Percentiles rank a stretch among this genome's conserved stretches.
Evolutionary conservation across 2,113 vertebrate species (phyloP).

Genomic region (Malurus melanocephalus): DNA sequence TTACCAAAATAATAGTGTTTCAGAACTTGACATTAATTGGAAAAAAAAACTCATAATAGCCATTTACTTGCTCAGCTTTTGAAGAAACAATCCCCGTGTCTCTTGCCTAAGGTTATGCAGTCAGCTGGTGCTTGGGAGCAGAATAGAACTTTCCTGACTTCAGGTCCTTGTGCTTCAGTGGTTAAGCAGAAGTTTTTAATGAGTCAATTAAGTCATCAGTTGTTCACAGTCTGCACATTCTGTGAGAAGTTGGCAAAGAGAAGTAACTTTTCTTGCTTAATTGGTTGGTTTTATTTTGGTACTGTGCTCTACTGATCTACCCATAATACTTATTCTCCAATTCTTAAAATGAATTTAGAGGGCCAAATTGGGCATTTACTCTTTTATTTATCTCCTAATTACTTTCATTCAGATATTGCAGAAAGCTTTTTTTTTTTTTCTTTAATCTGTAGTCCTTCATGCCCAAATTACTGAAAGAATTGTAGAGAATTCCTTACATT

Average conservation of each 20-base stretch:
- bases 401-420: background rate
- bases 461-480: background rate
- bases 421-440: background rate
- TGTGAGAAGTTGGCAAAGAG: conserved; percentile 43
- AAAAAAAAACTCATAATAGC: background rate
- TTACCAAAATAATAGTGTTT: background rate
- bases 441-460: background rate
- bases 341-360: background rate
- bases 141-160: background rate
- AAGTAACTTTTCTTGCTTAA: conserved; percentile 50
- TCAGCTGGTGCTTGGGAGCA: background rate
- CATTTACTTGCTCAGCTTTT: background rate
- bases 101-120: background rate
- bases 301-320: background rate
- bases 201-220: conserved; percentile 57
- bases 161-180: conserved; percentile 23
- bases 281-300: conserved; percentile 36
- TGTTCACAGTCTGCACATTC: conserved; percentile 34
- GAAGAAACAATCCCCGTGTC: background rate
- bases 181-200: conserved; percentile 50
- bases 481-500: background rate
- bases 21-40: background rate
- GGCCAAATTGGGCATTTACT: background rate
- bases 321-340: conserved; percentile 16
- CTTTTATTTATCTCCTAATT: background rate